Evolutionary conservation across 2,888 invertebrate species (phyloP), one percentile per base, ranked within the genome.

Genomic region (Oegoconia quadripuncta): DNA sequence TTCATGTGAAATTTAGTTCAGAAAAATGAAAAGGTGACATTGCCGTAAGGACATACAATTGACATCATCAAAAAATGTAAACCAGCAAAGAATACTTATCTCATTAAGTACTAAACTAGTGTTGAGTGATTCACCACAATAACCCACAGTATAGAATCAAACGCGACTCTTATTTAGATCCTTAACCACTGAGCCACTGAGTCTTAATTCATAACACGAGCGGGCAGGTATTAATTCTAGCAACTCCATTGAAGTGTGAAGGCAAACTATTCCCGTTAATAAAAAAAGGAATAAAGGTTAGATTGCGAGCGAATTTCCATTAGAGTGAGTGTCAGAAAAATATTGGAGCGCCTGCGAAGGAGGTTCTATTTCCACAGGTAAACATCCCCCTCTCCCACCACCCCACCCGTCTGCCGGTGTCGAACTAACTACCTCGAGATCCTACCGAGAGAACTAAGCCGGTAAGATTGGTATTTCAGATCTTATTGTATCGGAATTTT

Each of bases 241-340:
- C n/a, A n/a, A n/a, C n/a, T n/a, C n/a, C n/a, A n/a, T 20, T 20
- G 3, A 20, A 20, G 3, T 3, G 20, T 20, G n/a, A 23, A 23
- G n/a, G n/a, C n/a, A 23, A 23, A 23, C 23, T 23, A 6, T 23
- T 23, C 23, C 14, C 15, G 6, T 36, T 36, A 1, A 11, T 18
- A 11, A 25, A 18, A n/a, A n/a, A n/a, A n/a, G n/a, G n/a, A n/a
- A 26, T 20, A 13, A 3, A 37, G 9, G 23, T 3, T 8, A 23
- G 23, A 23, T 23, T 23, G 22, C 22, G 22, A 8, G 32, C 13
- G 32, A 13, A 16, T 26, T 34, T 20, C 13, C 20, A 34, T 18
- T 50, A 49, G 35, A 14, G 34, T 26, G 41, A 44, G 37, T 44
- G 50, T 47, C 41, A 48, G 37, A 56, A 48, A 45, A 52, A 54